Evolutionary conservation across 2,797 vertebrate species (phyloP).

Genomic region (Pristis pectinata): DNA sequence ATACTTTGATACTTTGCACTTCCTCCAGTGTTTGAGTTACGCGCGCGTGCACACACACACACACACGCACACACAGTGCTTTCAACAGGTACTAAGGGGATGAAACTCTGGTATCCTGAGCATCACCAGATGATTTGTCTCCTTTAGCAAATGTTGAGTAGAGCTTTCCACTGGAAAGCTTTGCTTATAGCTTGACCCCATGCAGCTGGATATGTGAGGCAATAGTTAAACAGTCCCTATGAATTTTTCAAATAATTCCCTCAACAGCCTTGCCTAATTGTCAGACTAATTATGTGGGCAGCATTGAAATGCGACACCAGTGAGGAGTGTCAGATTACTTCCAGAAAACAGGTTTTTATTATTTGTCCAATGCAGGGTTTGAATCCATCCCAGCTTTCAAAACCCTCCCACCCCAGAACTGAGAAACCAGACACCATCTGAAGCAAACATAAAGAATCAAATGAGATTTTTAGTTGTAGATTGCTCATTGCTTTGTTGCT

Average conservation of each 20-base stretch:
- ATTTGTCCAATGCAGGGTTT: constrained; percentile 6
- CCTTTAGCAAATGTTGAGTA: background rate
- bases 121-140: constrained; percentile 41
- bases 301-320: constrained; percentile 42
- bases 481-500: background rate
- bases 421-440: background rate
- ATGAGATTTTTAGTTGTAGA: background rate
- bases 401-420: background rate
- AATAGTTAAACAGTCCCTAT: constrained; percentile 48
- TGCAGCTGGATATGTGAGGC: constrained; percentile 42
- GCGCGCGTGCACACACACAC: background rate
- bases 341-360: background rate
- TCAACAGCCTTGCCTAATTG: constrained; percentile 51
- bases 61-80: background rate
- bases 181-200: constrained; percentile 44
- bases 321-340: background rate
- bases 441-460: background rate
- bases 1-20: constrained; percentile 45
- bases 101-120: constrained; percentile 42
- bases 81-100: constrained; percentile 39
- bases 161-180: constrained; percentile 32
- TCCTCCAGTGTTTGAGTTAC: constrained; percentile 40
- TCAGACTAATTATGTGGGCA: constrained; percentile 51
- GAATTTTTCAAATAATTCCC: constrained; percentile 51
- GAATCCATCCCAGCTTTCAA: background rate